phyloP scores from a whole-genome alignment of 2,888 invertebrate genomes.

The Andrena hattorfiana region DNA sequence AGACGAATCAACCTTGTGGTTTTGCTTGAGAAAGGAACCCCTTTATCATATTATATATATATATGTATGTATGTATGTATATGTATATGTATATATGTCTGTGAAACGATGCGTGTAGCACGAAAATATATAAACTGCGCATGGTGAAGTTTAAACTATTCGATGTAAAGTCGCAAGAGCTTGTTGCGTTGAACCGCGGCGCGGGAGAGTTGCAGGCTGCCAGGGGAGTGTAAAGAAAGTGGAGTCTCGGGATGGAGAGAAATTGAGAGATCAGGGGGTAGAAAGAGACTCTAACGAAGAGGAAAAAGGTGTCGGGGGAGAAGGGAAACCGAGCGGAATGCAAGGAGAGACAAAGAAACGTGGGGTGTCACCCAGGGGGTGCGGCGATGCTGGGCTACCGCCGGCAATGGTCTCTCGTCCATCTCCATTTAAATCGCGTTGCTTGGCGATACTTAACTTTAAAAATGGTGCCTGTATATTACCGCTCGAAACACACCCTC shows the following conservation, averaged over 20 bases:
- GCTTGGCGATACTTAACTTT: slow-evolving; percentile 77
- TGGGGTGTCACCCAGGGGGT: neutral
- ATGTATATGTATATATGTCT: no score
- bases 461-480: slow-evolving; percentile 78
- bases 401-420: slow-evolving; percentile 72
- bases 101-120: no score
- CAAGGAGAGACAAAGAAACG: slow-evolving; percentile 7
- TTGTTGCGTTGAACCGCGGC: slow-evolving; percentile 51
- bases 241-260: slow-evolving; percentile 22
- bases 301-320: neutral
- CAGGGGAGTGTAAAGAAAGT: slow-evolving; percentile 24
- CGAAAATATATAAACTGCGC: no score
- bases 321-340: slow-evolving; percentile 5
- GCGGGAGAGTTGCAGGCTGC: slow-evolving; percentile 25
- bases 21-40: no score
- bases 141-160: no score
- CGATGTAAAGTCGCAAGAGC: slow-evolving; percentile 8
- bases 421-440: slow-evolving; percentile 80
- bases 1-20: no score
- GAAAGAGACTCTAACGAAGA: slow-evolving; percentile 27
- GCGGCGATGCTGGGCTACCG: slow-evolving; percentile 54
- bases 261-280: slow-evolving; percentile 33
- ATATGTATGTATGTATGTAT: no score
- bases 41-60: no score
- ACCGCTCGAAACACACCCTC: slow-evolving; percentile 58